Evolutionary conservation across 2,888 invertebrate genomes (phyloP), one percentile per base, ranked within the genome.

Genomic region (Apantesis nais): DNA sequence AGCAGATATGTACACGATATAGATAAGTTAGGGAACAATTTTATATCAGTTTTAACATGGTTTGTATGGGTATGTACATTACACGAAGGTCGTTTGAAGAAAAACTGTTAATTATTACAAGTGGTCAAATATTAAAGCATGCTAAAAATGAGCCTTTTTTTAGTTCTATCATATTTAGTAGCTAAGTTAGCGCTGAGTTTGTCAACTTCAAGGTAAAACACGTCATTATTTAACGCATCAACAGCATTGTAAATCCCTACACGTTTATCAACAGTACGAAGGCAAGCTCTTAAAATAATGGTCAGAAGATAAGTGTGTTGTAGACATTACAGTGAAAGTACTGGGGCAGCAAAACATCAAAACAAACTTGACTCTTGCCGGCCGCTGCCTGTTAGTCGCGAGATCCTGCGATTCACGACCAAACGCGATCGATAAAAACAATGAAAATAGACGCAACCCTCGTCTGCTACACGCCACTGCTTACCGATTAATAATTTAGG

Each of bases 371-470:
- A 78, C 83, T 78, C 74, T 79, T 78, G 88, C 91, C 90, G 91
- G 90, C 85, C 83, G 88, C 82, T 79, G 79, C 79, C 85, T 81
- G 80, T 85, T 85, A 83, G 60, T 77, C 81, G 77, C 81, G 79
- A 83, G 83, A 80, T 80, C 81, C 82, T 84, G 78, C 88, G 85
- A 90, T 91, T 89, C 90, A 89, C 86, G 83, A 86, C 85, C 84
- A 85, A 84, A 81, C 75, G 80, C 92, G 93, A 94, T 94, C 94
- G 92, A 94, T 94, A 92, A 91, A 92, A 93, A 93, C 91, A 93
- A 92, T 92, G 87, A 92, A 93, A 92, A 91, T 90, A 90, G 85
- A 90, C 85, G 86, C 87, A 82, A 78, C 81, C 84, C 77, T 78
- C 77, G 67, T 66, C 73, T 67, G 72, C 79, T 81, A 82, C 81